Evolutionary conservation across 2,113 vertebrate species (phyloP).

Genomic region (Danio rerio): DNA sequence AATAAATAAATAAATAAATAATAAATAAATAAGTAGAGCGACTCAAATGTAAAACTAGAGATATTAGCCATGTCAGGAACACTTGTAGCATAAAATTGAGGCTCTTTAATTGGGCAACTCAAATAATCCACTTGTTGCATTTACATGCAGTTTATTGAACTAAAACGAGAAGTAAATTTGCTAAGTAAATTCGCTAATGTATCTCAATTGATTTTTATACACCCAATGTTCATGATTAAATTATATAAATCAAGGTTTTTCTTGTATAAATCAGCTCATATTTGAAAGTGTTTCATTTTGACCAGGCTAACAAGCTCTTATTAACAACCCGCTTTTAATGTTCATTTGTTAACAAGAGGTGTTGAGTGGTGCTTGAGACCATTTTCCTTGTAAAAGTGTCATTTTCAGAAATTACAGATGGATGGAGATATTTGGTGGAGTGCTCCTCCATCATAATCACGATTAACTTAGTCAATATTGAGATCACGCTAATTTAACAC

Average conservation of each 20-base stretch:
- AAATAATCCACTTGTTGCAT: background rate
- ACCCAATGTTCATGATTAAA: background rate
- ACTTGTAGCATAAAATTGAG: background rate
- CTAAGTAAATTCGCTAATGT: background rate
- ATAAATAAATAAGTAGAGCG: too few species aligned
- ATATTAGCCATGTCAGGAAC: background rate
- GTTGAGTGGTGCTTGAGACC: background rate
- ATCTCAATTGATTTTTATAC: background rate
- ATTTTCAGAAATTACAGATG: background rate
- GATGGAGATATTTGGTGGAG: background rate
- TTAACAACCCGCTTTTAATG: background rate
- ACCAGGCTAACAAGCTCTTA: too few species aligned
- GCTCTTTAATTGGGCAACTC: background rate
- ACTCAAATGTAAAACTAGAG: background rate
- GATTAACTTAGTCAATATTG: background rate
- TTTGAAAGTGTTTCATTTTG: background rate
- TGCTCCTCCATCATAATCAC: background rate
- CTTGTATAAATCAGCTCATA: background rate
- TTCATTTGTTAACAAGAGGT: constrained; percentile 17
- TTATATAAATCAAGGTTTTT: background rate
- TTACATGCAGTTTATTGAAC: background rate
- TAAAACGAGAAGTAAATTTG: background rate
- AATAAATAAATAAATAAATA: too few species aligned
- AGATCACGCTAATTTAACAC: background rate
- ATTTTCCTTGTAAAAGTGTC: background rate